phyloP scores from a whole-genome alignment of 2,888 invertebrate genomes.

The Girardia tigrina region DNA sequence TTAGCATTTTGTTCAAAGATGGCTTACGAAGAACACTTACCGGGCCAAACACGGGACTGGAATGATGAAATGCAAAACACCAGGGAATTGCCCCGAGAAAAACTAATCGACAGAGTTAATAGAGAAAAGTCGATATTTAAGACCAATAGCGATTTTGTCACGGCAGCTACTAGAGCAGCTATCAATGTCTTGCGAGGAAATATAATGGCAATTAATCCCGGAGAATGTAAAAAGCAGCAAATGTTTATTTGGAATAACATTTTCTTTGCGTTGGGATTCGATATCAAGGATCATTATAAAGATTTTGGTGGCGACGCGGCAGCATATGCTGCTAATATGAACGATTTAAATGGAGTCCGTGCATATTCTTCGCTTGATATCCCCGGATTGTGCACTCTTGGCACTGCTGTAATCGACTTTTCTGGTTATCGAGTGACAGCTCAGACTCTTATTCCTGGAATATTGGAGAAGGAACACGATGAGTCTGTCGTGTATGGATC shows the following conservation, averaged over 20 bases:
- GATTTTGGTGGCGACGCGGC: slow-evolving; percentile 95
- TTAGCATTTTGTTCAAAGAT: slow-evolving; percentile 81
- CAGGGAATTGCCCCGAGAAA: slow-evolving; percentile 76
- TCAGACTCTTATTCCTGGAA: slow-evolving; percentile 93
- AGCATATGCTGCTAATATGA: slow-evolving; percentile 76
- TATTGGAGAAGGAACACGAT: slow-evolving; percentile 92
- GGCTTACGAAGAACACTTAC: slow-evolving; percentile 95
- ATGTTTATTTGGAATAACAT: slow-evolving; percentile 99
- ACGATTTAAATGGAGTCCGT: slow-evolving; percentile 78
- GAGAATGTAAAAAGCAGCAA: slow-evolving; percentile 79
- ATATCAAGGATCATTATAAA: slow-evolving; percentile 96
- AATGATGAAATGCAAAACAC: slow-evolving; percentile 97
- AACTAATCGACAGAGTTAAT: slow-evolving; percentile 75
- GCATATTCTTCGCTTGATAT: slow-evolving; percentile 81
- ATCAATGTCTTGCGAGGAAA: slow-evolving; percentile 98
- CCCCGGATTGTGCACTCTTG: slow-evolving; percentile 82
- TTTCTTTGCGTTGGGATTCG: slow-evolving; percentile 95
- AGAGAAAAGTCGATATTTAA: slow-evolving; percentile 91
- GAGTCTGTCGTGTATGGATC: slow-evolving; percentile 98
- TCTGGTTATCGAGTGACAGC: slow-evolving; percentile 91
- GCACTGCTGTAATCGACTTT: slow-evolving; percentile 95
- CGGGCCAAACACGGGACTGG: slow-evolving; percentile 96
- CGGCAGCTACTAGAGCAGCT: slow-evolving; percentile 88
- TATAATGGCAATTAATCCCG: slow-evolving; percentile 97
- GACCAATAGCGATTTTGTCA: slow-evolving; percentile 95